These are phyloP conservation scores for Tenualosa ilisha DNA, from an alignment of 2,797 vertebrate species.

Conservation along the genomic window DNA sequence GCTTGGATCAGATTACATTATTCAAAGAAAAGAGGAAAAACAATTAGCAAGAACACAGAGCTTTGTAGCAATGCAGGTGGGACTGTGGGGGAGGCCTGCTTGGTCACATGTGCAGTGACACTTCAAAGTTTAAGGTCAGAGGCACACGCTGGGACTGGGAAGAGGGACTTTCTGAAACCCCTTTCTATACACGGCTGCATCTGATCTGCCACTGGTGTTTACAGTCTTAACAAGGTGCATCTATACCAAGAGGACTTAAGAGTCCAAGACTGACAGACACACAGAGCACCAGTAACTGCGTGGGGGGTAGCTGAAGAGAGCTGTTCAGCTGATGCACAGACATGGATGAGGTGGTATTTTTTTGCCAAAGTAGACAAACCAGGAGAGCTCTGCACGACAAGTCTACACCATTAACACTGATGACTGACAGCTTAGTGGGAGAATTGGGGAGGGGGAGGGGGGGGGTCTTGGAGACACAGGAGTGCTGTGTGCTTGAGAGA, in stretches of 20 bases:
- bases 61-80: neutral
- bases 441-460: neutral
- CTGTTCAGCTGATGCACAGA: slow-evolving; percentile 12
- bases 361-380: neutral
- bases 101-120: slow-evolving; percentile 14
- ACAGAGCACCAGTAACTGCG: neutral
- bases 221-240: neutral
- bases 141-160: neutral
- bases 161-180: neutral
- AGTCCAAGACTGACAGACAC: neutral
- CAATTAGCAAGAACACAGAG: slow-evolving; percentile 3
- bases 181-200: slow-evolving; percentile 33
- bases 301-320: neutral
- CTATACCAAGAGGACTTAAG: neutral
- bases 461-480: slow-evolving; percentile 32
- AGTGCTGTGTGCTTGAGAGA: slow-evolving; percentile 20
- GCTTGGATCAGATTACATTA: slow-evolving; percentile 26
- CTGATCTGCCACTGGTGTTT: slow-evolving; percentile 58
- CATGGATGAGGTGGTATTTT: slow-evolving; percentile 18
- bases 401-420: slow-evolving; percentile 44
- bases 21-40: neutral
- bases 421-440: slow-evolving; percentile 37
- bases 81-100: neutral
- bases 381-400: neutral
- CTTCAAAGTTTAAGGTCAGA: neutral